Evolutionary conservation across 2,797 vertebrate genomes (phyloP).

Genomic region (Phataginus tricuspis): DNA sequence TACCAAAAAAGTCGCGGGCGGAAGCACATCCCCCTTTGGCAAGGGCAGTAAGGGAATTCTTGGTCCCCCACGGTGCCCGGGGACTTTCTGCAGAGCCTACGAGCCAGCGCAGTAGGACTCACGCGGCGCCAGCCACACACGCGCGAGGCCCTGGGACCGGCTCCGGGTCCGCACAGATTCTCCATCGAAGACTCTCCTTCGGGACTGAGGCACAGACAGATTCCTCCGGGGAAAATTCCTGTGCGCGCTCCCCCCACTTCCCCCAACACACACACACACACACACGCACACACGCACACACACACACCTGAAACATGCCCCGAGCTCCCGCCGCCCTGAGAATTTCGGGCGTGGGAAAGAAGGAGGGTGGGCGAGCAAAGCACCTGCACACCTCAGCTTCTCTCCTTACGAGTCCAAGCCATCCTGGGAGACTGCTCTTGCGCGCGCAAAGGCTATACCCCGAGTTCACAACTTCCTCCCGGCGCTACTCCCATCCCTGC

Average conservation of each 20-base stretch:
- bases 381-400: not conserved
- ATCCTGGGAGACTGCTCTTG: not conserved
- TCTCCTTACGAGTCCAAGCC: not conserved
- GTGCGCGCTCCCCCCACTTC: not conserved
- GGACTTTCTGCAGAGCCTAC: not conserved
- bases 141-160: not conserved
- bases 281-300: not conserved
- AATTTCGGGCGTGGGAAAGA: not conserved
- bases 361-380: not conserved
- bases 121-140: not conserved
- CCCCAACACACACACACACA: not conserved
- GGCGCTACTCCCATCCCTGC: not conserved
- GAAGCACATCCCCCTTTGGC: slow-evolving; percentile 25
- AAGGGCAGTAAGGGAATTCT: not conserved
- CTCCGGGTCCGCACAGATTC: not conserved
- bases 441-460: not conserved
- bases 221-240: slow-evolving; percentile 1
- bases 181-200: not conserved
- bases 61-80: not conserved
- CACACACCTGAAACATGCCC: not conserved
- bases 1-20: not conserved
- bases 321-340: not conserved
- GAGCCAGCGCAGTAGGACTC: not conserved
- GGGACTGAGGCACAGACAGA: not conserved
- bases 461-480: slow-evolving; percentile 58